Evolutionary conservation across 1,140 invertebrate species (phyloP).

Genomic region (Ips nitidus): DNA sequence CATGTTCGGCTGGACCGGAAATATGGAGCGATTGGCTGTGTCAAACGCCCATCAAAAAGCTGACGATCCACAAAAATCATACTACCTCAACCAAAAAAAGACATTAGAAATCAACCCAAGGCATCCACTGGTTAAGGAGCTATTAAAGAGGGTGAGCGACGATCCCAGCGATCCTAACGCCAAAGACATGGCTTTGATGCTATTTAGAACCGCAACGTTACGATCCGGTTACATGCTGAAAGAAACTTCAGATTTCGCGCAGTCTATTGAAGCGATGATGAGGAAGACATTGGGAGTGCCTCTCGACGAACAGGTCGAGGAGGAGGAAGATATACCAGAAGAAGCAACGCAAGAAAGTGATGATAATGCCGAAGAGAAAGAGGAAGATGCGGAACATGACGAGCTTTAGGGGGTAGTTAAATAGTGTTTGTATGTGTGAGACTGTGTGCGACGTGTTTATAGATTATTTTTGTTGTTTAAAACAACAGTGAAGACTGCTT

Average conservation of each 20-base stretch:
- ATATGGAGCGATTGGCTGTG: slow-evolving; percentile 96
- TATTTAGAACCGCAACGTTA: slow-evolving; percentile 93
- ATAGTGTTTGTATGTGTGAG: slow-evolving; percentile 22
- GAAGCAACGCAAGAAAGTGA: slow-evolving; percentile 50
- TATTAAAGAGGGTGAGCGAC: slow-evolving; percentile 79
- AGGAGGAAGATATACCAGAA: slow-evolving; percentile 58
- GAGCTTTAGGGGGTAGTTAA: slow-evolving; percentile 49
- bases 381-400: slow-evolving; percentile 52
- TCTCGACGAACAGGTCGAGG: slow-evolving; percentile 68
- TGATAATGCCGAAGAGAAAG: slow-evolving; percentile 50
- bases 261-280: slow-evolving; percentile 86
- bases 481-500: slow-evolving; percentile 34
- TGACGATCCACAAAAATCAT: slow-evolving; percentile 86
- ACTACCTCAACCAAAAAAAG: slow-evolving; percentile 97
- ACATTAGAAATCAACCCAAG: slow-evolving; percentile 96
- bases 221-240: slow-evolving; percentile 84
- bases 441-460: slow-evolving; percentile 14
- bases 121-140: slow-evolving; percentile 93
- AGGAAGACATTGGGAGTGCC: slow-evolving; percentile 79
- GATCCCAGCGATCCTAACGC: slow-evolving; percentile 80
- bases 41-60: slow-evolving; percentile 97
- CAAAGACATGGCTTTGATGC: slow-evolving; percentile 84
- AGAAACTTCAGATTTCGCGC: slow-evolving; percentile 85
- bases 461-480: slow-evolving; percentile 20
- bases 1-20: slow-evolving; percentile 97